Evolutionary conservation across 2,888 invertebrate species (phyloP), one percentile per base, ranked within the genome.

Genomic region (Caenorhabditis zanzibari): DNA sequence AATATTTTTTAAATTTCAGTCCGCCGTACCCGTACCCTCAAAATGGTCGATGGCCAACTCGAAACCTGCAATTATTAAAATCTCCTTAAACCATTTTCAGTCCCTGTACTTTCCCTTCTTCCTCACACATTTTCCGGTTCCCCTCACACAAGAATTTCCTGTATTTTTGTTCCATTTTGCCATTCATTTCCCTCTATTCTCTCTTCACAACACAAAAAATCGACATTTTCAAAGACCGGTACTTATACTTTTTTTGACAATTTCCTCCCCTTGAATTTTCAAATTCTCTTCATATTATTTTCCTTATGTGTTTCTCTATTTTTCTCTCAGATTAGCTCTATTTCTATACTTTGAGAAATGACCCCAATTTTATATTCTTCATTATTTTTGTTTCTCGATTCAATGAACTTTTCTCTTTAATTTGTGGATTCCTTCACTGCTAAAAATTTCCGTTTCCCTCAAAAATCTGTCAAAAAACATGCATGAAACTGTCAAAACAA

Each of bases 21-120:
- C 63, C 85, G 90, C 16, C 84, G 90, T n/a, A 90, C 90, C 14
- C 83, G 90, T 9, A 91, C 90, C 22, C 84, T 90, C 75, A 89
- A 88, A 74, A 86, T 91, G 75, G 89, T 87, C 22, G 90, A 91
- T 44, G 91, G 89, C n/a, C 85, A 88, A 49, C 64, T 88, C 26
- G 86, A 88, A 35, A 87, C 87, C 10, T 77, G 81, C 61, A 85
- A 85, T 54, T 85, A 85, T 58, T 82, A 41, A 68, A 59, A n/a
- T 68, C 28, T 49, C 32, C 19, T 38, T 22, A n/a, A 32, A 3
- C 16, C 24, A 26, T 22, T 41, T 54, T 63, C 52, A 28, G 56
- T 69, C 73, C 71, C 76, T 22, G 19, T 74, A 54, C 54, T 72
- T 38, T 28, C 54, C 26, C 26, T 28, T 38, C 22, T 59, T 56